A percentile compares a stretch with the other conserved stretches of the same genome.
These are phyloP conservation scores for Xenus cinereus DNA, from an alignment of 2,113 vertebrate species.

Conservation along the genomic window DNA sequence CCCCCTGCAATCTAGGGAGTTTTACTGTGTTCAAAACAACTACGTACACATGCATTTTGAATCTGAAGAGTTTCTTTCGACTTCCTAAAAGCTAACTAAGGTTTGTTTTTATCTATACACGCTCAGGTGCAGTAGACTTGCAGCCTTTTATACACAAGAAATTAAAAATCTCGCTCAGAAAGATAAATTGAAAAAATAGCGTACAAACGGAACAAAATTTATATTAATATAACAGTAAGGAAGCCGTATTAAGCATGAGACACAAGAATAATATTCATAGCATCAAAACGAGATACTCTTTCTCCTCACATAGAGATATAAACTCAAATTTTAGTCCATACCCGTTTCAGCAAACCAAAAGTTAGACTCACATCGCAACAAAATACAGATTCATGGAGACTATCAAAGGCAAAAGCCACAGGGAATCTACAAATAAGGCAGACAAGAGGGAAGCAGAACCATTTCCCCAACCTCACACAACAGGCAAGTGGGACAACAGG, in stretches of 20 bases:
- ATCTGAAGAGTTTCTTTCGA: not conserved
- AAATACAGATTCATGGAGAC: not conserved
- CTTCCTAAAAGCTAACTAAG: not conserved
- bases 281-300: not conserved
- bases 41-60: rapidly evolving
- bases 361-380: not conserved
- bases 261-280: not conserved
- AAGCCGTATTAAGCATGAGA: too few relatives aligned
- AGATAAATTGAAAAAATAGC: not conserved
- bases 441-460: not conserved
- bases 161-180: not conserved
- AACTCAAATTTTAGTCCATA: not conserved
- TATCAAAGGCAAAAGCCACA: not conserved
- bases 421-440: not conserved
- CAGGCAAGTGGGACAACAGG: not conserved
- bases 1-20: not conserved
- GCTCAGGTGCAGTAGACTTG: not conserved
- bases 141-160: not conserved
- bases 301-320: not conserved
- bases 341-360: not conserved
- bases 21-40: not conserved
- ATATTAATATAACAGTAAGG: not conserved
- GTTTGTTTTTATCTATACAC: not conserved
- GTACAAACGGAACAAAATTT: not conserved
- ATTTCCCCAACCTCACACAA: not conserved